Base-by-base conservation (phyloP, 1,140 invertebrate species). In the Drosophila fuyamai region DNA sequence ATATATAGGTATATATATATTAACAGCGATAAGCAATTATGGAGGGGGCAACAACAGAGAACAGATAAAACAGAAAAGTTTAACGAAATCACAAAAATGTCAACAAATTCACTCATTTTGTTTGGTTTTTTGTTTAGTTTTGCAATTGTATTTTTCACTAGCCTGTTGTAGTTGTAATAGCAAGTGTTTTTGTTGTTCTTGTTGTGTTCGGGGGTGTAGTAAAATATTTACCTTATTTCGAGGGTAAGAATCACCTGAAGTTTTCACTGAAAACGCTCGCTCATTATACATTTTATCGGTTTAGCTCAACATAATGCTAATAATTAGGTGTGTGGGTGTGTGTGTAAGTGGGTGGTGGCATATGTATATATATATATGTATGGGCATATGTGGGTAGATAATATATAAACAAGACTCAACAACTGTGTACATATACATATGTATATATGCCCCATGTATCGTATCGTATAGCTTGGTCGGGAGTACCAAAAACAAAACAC, bases 241-340 rank as follows among this genome's bases (percentile, higher is more conserved):
- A 85, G 74, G 76, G 74, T 67, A 50, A 65, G 77, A 63, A 78
- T 79, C 82, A 79, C 71, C 74, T 74, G 81, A 85, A 81, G 81
- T 86, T 86, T 83, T 86, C 83, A 88, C 83, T 88, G 83, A 88
- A 88, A 88, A 88, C 83, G 83, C 83, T 88, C 84, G 68, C 72
- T 78, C 65, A 79, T 68, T 86, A 58, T 63, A 76, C 67, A 81
- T 62, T 73, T 60, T 32, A 16, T 58, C 46, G 50, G 43, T 70
- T 76, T 50, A 61, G 65, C 67, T 83, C 79, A 88, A 88, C 83
- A 73, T 86, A 88, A 79, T 79, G 78, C 81, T 80, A 84, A 59
- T 85, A 75, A 61, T 70, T 58, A 50, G 62, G 59, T 66, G 63
- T 66, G 35, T 80, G 43, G 63, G 38, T 65, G 36, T 71, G 51